Evolutionary conservation across 2,797 vertebrate species (phyloP), one percentile per base, ranked within the genome.

Genomic region (Gadopsis bispinosus): DNA sequence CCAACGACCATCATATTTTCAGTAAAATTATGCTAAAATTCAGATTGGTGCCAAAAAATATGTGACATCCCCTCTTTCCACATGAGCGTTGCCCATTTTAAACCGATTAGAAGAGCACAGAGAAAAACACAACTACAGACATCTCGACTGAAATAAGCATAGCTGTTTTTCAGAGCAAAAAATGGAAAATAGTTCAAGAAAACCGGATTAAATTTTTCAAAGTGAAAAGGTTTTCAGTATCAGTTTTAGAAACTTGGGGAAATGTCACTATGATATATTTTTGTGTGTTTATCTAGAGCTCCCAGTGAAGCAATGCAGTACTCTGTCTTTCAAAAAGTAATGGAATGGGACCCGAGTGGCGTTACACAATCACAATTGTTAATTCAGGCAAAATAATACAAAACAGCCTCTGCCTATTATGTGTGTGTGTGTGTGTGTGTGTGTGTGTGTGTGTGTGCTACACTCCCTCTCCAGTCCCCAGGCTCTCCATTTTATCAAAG

Each of bases 401-500:
- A 58, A 75, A 19, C 29, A 41, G 71, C 22, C 31, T 69, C 33
- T 9, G 62, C 19, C 54, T 61, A 51, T 20, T 64, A 31, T 7
- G 43, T 51, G 43, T 67, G 65, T 60, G 35, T 71, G 55, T 68
- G 69, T 68, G 41, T 48, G 50, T 37, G 39, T 69, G 66, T 79
- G 22, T 45, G 37, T 39, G 71, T 67, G 55, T 56, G 65, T 56
- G 66, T 67, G 26, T 55, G 67, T 20, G 54, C 6, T 51, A 2
- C 54, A 2, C 56, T 83, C 64, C 4, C 47, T 68, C 72, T 53
- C 4, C 2, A 66, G 62, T 85, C 82, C 61, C 69, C 41, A 16
- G 58, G 62, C 81, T 80, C 78, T 79, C 71, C 53, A 20, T 73
- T 87, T 85, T 73, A 86, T 90, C 89, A 88, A 80, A 89, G 81